A percentile compares a stretch with the other conserved stretches of the same genome.
Conservation (phyloP, 92 coral and sea anemone species). For the Palythoa grandiflora region DNA sequence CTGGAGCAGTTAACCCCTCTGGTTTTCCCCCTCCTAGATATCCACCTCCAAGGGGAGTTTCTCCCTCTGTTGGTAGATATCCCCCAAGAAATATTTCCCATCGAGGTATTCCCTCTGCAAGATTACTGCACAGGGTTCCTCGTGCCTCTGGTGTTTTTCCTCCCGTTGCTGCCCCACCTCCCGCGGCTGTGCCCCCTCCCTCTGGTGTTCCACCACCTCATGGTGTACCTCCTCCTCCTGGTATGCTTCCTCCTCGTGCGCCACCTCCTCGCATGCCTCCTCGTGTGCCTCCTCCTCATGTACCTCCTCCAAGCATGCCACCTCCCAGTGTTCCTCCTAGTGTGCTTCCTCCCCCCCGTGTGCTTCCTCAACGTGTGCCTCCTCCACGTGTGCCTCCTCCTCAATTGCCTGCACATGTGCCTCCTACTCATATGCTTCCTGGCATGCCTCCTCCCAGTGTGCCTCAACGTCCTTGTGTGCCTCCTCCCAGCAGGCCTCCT, state of each 20-base stretch:
- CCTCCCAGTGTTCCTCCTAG: constrained; percentile 52
- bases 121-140: not conserved
- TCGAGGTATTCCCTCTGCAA: not conserved
- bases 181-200: not conserved
- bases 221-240: not conserved
- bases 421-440: constrained; percentile 51
- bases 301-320: constrained; percentile 55
- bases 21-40: constrained; percentile 43
- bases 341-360: constrained; percentile 48
- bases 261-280: constrained; percentile 57
- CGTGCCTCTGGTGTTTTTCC: not conserved
- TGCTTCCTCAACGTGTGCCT: constrained; percentile 25
- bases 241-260: constrained; percentile 46
- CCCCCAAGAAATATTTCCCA: not conserved
- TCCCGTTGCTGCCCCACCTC: not conserved
- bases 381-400: constrained; percentile 57
- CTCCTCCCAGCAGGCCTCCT: constrained; percentile 49
- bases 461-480: constrained; percentile 47
- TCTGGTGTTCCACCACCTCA: not conserved
- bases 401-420: constrained; percentile 46
- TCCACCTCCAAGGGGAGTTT: not conserved
- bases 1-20: constrained; percentile 56
- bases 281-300: constrained; percentile 44
- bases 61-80: not conserved
- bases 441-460: constrained; percentile 55